Base-by-base conservation (phyloP, 2,113 vertebrate genomes). In the Ascaphus truei region DNA sequence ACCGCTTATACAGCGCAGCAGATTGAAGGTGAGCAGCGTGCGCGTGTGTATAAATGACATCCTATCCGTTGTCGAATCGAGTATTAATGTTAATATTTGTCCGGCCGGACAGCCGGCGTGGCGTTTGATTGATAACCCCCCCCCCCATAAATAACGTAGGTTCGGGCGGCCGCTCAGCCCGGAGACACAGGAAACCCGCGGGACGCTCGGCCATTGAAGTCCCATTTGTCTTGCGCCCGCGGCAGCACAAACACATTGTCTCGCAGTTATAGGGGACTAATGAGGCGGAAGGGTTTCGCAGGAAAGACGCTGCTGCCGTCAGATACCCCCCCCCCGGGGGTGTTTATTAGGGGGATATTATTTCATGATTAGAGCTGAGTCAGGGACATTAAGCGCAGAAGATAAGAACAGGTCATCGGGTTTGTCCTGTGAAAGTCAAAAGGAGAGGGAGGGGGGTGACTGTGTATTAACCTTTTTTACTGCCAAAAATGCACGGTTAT, bases 321-420 rank as follows among this genome's bases (percentile, higher is more conserved):
- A 59, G 10, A 4, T 18, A 11, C 22, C 30, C 27, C 45, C 16
- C 8, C 20, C 8, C 23, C n/a, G n/a, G 2, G 23, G 11, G 57
- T 9, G 37, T 52, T 68, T 58, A 58, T n/a, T n/a, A n/a, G n/a
- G 37, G 39, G 27, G 29, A 20, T 47, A 58, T 71, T 61, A 50
- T 39, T 68, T 71, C 16, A 61, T 34, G n/a, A 31, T 61, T 12
- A 30, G 30, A 51, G 31, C 48, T 50, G 30, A 2, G 29, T 29
- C 30, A 13, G 15, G 5, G 41, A 16, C 26, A 27, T 57, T 45
- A 3, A 37, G 7, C 23, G 11, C 16, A 3, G 36, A 33, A 47
- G 31, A 59, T 60, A 22, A 51, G 43, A 10, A 18, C 16, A 4
- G n/a, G 4, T 2, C 26, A 55, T 22, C n/a, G 26, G 33, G n/a